Evolutionary conservation across 2,888 invertebrate species (phyloP), one percentile per base, ranked within the genome.

Genomic region (Hipparchia semele): DNA sequence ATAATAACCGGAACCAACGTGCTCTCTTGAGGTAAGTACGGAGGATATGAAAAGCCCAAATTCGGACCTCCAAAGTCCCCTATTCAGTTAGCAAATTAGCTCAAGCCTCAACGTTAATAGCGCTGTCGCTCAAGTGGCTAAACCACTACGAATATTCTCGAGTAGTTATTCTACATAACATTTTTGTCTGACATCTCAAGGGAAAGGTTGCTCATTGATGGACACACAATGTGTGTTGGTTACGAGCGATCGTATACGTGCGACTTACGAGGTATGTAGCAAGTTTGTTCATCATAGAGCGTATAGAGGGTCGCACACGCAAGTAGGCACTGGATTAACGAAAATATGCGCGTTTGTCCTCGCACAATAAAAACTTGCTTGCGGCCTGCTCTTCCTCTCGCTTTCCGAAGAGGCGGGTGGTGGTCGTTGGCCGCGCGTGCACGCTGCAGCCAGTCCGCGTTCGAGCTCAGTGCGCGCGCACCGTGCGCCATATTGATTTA

Each of bases 371-470:
- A 91, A 92, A 92, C 91, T 86, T 80, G 91, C 90, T 91, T 86
- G 83, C 84, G 86, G 86, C 82, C 83, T 86, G 87, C 82, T 88
- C 87, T 88, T 91, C 91, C 91, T 92, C 91, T 92, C 92, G 91
- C 90, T 88, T 88, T 89, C 86, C 80, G 87, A 84, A 86, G 86
- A 84, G 83, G 77, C 80, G 85, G 86, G 89, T 86, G 90, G 90
- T 89, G 90, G 90, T 85, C 84, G 88, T 78, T 80, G 83, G 82
- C 83, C 82, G 83, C 79, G 84, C 82, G 72, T 75, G 78, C 39
- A 39, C 39, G 39, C 39, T 39, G 39, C 82, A 84, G 87, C 87
- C 93, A 92, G 93, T 93, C 87, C 83, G 90, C 86, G 88, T 82
- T 83, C 81, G 89, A 84, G 85, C 89, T 86, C 85, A 83, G 90